Conservation (phyloP, 2,888 invertebrate genomes). For the Ischnus inquisitorius region DNA sequence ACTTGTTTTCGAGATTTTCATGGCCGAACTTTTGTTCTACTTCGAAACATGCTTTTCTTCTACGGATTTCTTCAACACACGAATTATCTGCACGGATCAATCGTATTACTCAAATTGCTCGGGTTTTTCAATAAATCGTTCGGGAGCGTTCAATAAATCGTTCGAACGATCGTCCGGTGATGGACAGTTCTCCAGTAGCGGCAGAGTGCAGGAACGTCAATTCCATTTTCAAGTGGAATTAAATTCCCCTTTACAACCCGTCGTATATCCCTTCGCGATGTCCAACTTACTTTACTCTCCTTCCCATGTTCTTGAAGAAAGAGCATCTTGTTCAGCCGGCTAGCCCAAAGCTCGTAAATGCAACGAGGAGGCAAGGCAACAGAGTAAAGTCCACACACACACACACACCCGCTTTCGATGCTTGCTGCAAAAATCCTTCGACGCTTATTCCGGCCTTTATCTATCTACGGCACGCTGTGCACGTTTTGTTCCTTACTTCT, state of each 20-base stretch:
- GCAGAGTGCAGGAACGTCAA: conserved; percentile 4
- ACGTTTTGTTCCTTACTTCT: not conserved
- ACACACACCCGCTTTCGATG: not conserved
- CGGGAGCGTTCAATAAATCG: not conserved
- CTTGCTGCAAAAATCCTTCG: conserved; percentile 33
- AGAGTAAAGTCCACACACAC: not conserved
- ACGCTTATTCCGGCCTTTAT: conserved; percentile 42
- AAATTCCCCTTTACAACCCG: conserved; percentile 48
- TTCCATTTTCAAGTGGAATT: conserved; percentile 41
- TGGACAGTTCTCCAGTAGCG: not conserved
- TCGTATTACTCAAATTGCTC: too few relatives aligned
- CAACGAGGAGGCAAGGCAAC: conserved; percentile 3
- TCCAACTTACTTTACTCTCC: conserved; percentile 43
- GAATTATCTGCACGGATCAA: too few relatives aligned
- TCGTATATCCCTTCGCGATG: conserved; percentile 41
- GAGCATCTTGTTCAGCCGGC: conserved; percentile 48
- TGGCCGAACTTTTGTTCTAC: too few relatives aligned
- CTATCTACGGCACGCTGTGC: conserved; percentile 1
- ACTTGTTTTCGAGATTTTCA: too few relatives aligned
- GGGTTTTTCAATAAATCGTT: too few relatives aligned
- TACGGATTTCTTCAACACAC: too few relatives aligned
- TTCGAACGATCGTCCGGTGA: not conserved
- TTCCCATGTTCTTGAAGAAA: conserved; percentile 25
- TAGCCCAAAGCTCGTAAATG: conserved; percentile 52
- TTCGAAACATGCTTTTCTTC: too few relatives aligned